Conservation (phyloP, 2,888 invertebrate genomes). For the Papilio demoleus region DNA sequence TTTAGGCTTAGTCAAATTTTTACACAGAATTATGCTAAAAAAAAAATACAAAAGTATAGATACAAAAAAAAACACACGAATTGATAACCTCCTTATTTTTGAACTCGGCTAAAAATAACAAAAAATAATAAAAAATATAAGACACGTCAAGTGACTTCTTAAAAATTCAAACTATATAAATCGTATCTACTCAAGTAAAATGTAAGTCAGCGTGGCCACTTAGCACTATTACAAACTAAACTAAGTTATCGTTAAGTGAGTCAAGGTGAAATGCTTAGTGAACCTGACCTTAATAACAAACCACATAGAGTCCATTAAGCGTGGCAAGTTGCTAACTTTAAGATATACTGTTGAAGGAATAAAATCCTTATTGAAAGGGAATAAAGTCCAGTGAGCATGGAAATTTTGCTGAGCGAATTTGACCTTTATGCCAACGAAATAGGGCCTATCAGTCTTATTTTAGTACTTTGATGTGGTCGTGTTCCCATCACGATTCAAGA, state of each 20-base stretch:
- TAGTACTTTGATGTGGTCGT: background rate
- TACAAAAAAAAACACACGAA: background rate
- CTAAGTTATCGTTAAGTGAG: conserved; percentile 20
- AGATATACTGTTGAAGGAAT: background rate
- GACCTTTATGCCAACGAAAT: background rate
- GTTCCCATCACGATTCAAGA: background rate
- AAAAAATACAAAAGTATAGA: background rate
- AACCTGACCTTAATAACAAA: conserved; percentile 30
- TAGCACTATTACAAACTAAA: conserved; percentile 11
- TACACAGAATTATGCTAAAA: background rate
- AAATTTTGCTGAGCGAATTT: background rate
- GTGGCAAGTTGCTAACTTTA: background rate
- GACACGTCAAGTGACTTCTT: no score
- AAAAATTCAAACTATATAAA: no score
- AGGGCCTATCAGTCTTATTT: background rate
- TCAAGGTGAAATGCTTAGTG: conserved; percentile 28
- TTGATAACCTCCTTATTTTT: no score
- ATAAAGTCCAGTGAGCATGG: background rate
- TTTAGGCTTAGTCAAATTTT: no score
- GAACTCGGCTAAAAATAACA: no score
- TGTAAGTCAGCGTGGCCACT: background rate
- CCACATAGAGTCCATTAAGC: conserved; percentile 5
- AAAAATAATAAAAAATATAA: no score
- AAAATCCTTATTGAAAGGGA: background rate
- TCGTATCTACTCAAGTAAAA: conserved; percentile 11